Base-by-base conservation (phyloP, 2,888 invertebrate species). In the Camponotus fellah region DNA sequence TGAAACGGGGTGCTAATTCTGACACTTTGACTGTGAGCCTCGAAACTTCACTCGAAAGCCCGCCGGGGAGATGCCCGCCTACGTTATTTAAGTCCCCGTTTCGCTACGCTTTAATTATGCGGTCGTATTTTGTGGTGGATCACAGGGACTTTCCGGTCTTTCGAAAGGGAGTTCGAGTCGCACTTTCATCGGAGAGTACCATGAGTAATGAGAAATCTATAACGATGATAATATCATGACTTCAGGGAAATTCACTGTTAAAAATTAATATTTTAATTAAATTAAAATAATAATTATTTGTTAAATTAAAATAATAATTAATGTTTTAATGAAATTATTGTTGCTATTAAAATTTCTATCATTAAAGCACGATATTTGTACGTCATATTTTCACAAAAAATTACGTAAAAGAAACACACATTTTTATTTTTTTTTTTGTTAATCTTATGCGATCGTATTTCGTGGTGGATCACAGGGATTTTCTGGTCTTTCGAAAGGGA, bases 1-100 rank as follows among this genome's bases (percentile, higher is more conserved):
- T 74, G 60, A 76, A 75, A 74, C 46, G 40, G 84, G 83, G 82
- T 66, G 82, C 80, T 87, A 86, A 89, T 86, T 79, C 56, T 77
- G 80, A 71, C 80, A 62, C 56, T 72, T 60, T 56, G 43, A 26
- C 58, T 53, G 62, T 58, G 37, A 60, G 65, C 37, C 62, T 49
- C 60, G 32, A 21, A 79, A 79, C 66, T 77, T 60, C 32, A 71
- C 21, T 49, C 56, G 49, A 64, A 34, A 40, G 26, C 10, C 14
- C 60, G 9, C 14, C n/a, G 0, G 43, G 43, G 43, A 12, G 60
- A 60, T 69, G 14, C 8, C 37, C 49, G 37, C 12, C 40, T 46
- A 56, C 21, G 34, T 79, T 71, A 60, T 60, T 79, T 58, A 40
- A 60, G 17, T 71, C 37, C 21, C 37, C 21, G 46, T 62, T 60